Base-by-base conservation (phyloP, 2,888 invertebrate genomes). In the Ectemnius lituratus region DNA sequence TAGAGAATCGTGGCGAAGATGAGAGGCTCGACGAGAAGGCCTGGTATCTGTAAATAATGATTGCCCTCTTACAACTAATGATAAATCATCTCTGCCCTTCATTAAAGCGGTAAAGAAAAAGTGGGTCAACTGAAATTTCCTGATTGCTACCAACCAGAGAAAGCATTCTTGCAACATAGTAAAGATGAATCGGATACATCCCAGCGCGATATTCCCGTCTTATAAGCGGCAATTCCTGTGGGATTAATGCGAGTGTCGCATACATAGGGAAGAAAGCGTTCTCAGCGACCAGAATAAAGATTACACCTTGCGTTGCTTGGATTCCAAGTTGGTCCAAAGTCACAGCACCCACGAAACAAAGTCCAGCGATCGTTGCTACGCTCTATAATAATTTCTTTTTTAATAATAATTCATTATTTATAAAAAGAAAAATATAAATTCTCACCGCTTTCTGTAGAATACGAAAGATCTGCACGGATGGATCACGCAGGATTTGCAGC, bases 201-300 rank as follows among this genome's bases (percentile, higher is more conserved):
- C 97, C 97, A 16, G 97, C 96, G 74, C 94, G 94, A 77, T 96
- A 93, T 88, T 98, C 98, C 73, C 98, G 92, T 52, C 95, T 91
- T 85, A 98, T 94, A 59, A 97, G 91, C 0, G 97, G 97, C 76
- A 96, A 94, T 87, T 94, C 94, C 83, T 94, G 94, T 0, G 97
- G 97, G 87, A 97, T 96, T 85, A 96, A 93, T 81, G 96, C 94
- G 56, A 98, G 92, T 0, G 97, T 96, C 0, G 97, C 95, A 90
- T 98, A 98, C 95, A 98, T 96, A 0, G 97, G 97, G 67, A 95
- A 94, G 91, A 98, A 98, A 0, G 97, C 96, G 87, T 97, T 96
- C 92, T 98, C 97, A 0, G 96, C 94, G 58, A 97, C 96, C 90
- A 97, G 94, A 81, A 97, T 94, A 90, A 97, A 98, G 5, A 98